Evolutionary conservation across 2,888 invertebrate species (phyloP).

Genomic region (Hoplodrina ambigua): DNA sequence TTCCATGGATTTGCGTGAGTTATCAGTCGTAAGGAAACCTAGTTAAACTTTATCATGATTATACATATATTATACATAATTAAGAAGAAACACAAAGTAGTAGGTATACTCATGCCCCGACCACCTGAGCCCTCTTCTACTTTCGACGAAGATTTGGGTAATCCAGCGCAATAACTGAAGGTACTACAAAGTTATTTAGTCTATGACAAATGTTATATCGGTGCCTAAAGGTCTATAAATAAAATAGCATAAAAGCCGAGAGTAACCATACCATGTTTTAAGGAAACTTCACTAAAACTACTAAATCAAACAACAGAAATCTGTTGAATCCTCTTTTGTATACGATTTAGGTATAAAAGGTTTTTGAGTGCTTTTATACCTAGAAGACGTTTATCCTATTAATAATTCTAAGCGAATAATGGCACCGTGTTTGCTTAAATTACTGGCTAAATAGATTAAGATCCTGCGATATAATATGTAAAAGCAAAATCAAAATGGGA

Average conservation of each 20-base stretch:
- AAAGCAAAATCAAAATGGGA: neutral
- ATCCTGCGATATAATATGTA: neutral
- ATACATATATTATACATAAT: too few relatives aligned
- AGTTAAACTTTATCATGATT: too few relatives aligned
- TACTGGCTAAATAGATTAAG: neutral
- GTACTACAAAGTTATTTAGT: neutral
- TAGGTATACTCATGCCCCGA: too few relatives aligned
- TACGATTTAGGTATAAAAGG: conserved; percentile 26
- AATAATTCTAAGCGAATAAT: conserved; percentile 23
- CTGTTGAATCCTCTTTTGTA: conserved; percentile 16
- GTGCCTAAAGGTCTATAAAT: neutral
- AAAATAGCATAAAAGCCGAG: conserved; percentile 13
- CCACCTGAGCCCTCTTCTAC: too few relatives aligned
- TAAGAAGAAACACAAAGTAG: too few relatives aligned
- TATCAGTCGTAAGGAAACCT: too few relatives aligned
- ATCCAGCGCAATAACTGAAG: neutral
- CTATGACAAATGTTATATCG: conserved; percentile 1
- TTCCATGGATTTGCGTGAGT: too few relatives aligned
- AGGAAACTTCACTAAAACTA: neutral
- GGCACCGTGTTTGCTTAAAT: conserved; percentile 5
- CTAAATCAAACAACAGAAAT: neutral
- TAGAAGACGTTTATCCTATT: conserved; percentile 1
- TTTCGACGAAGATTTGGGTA: neutral
- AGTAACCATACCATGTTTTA: neutral
- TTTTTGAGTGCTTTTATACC: conserved; percentile 31